Conservation (phyloP, 2,797 vertebrate genomes). For the Xenentodon cancila region DNA sequence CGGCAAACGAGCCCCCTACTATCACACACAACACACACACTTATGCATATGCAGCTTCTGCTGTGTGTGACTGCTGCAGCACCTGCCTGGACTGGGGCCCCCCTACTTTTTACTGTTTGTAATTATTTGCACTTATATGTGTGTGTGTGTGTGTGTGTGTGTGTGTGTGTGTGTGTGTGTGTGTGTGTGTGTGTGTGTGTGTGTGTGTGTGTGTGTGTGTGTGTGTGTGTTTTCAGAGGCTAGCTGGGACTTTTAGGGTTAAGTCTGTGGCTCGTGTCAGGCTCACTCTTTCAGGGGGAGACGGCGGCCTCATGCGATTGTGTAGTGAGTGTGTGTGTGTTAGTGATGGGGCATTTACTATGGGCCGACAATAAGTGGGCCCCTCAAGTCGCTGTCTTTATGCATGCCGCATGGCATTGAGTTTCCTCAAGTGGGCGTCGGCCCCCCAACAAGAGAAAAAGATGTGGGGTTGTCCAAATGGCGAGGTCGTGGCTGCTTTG, state of each 20-base stretch:
- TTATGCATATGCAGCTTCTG: constrained; percentile 25
- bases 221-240: constrained; percentile 31
- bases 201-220: too few relatives aligned
- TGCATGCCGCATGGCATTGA: constrained; percentile 64
- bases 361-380: constrained; percentile 68
- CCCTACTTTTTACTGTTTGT: constrained; percentile 43
- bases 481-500: constrained; percentile 58
- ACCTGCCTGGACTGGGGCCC: constrained; percentile 74
- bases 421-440: constrained; percentile 75
- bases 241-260: constrained; percentile 59
- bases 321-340: constrained; percentile 37
- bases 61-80: constrained; percentile 56
- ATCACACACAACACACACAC: constrained; percentile 36
- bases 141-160: too few relatives aligned
- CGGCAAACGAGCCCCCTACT: constrained; percentile 57
- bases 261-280: constrained; percentile 74
- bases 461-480: constrained; percentile 48
- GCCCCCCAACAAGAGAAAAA: constrained; percentile 28
- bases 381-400: constrained; percentile 65
- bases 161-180: too few relatives aligned
- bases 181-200: too few relatives aligned
- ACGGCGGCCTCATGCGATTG: constrained; percentile 77
- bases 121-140: constrained; percentile 22
- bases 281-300: constrained; percentile 70
- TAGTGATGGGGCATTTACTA: constrained; percentile 66